Percentiles rank a stretch among this genome's conserved stretches.
These are phyloP conservation scores for Drosophila pseudotakahashii DNA, from an alignment of 2,888 invertebrate genomes.

Conservation along the genomic window DNA sequence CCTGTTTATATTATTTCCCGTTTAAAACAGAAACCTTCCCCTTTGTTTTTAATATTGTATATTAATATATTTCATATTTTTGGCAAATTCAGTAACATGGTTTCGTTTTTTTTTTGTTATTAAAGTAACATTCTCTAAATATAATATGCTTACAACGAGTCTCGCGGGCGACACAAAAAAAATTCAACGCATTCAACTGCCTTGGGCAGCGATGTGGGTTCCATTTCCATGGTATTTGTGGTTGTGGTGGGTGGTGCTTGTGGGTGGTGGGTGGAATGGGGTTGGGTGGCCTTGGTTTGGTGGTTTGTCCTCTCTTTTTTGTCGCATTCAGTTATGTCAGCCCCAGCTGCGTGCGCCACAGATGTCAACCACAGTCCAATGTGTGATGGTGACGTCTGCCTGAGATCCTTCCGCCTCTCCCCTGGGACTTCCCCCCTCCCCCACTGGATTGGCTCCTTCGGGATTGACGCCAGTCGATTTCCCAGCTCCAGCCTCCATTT, in stretches of 20 bases:
- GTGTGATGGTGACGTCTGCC: conserved; percentile 53
- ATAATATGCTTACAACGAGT: conserved; percentile 49
- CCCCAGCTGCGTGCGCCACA: conserved; percentile 76
- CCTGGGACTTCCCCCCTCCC: not conserved
- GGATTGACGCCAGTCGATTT: not conserved
- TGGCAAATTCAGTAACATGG: conserved; percentile 59
- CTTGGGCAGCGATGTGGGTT: conserved; percentile 41
- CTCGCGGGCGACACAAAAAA: conserved; percentile 45
- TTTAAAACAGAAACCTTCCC: not conserved
- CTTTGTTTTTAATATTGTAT: conserved; percentile 21
- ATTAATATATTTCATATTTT: conserved; percentile 53
- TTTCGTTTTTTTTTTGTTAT: not conserved
- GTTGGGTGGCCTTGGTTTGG: not conserved
- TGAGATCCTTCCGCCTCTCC: not conserved
- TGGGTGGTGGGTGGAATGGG: conserved; percentile 9
- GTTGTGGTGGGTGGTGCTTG: conserved; percentile 3
- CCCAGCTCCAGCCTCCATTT: conserved; percentile 2
- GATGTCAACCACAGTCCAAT: conserved; percentile 69
- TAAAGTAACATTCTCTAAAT: conserved; percentile 47
- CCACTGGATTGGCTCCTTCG: too few species aligned
- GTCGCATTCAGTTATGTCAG: conserved; percentile 29
- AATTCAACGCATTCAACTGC: conserved; percentile 35
- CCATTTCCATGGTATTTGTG: conserved; percentile 24
- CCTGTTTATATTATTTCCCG: not conserved
- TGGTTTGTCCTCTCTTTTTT: not conserved